Conservation (phyloP, 2,888 invertebrate genomes). For the Epiperipatus broadwayi region DNA sequence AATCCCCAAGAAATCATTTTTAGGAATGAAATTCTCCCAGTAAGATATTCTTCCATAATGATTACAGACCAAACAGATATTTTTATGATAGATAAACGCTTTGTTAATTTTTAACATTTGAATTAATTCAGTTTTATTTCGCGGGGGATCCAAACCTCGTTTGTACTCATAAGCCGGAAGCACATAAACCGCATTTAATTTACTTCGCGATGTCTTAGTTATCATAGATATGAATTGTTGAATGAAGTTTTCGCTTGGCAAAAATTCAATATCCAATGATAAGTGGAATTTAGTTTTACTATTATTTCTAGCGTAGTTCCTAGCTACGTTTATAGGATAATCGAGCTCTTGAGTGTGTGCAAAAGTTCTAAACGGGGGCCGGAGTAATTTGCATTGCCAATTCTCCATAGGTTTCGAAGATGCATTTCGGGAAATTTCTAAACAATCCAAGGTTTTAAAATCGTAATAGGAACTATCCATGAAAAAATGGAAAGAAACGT, state of each 20-base stretch:
- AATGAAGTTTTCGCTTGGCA: constrained; percentile 62
- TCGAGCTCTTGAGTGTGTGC: constrained; percentile 40
- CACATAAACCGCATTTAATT: constrained; percentile 59
- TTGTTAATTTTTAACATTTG: constrained; percentile 48
- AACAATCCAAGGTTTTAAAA: no score
- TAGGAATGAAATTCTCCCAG: no score
- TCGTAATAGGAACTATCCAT: no score
- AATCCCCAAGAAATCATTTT: no score
- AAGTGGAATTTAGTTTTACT: constrained; percentile 62
- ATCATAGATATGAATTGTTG: constrained; percentile 66
- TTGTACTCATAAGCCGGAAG: constrained; percentile 67
- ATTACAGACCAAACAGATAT: no score
- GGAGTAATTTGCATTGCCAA: constrained; percentile 45
- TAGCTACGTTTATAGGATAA: constrained; percentile 73
- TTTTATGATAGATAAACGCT: no score
- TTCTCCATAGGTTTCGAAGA: constrained; percentile 15
- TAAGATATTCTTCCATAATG: no score
- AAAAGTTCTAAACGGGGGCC: constrained; percentile 38
- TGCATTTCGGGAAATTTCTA: no score
- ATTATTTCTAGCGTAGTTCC: constrained; percentile 66
- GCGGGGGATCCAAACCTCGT: constrained; percentile 18
- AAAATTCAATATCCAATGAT: constrained; percentile 72
- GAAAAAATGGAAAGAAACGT: constrained; percentile 70
- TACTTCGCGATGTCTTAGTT: constrained; percentile 25
- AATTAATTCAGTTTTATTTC: constrained; percentile 45